Base-by-base conservation (phyloP, 2,797 vertebrate species). In the Enteromius thamalakanensis region DNA sequence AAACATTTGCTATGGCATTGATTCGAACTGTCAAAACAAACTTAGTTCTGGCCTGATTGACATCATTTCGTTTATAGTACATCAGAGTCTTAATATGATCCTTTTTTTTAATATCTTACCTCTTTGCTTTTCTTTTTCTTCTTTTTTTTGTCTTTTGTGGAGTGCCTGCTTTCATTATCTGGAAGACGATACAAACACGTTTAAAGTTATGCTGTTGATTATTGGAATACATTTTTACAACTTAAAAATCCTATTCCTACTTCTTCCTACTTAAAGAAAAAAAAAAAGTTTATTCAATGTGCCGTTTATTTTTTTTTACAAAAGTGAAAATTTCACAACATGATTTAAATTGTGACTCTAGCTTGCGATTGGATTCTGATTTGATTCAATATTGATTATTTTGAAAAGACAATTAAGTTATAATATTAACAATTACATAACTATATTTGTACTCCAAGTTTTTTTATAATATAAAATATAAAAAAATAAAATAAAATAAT, bases 51-150 rank as follows among this genome's bases (percentile, higher is more conserved):
- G 37, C 37, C 37, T 7, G 6, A 37, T 37, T 37, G 37, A 37
- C 37, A 37, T 37, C 37, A 37, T 37, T n/a, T n/a, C n/a, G n/a
- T n/a, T n/a, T n/a, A n/a, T n/a, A 37, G 34, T 37, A 6, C 6
- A 37, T 37, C 34, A 6, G 6, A 2, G 34, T 37, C 34, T 37
- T 37, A 37, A 37, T 37, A 6, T 34, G 32, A 3, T 34, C 32
- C 2, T 4, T 34, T 34, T 34, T 34, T 34, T 34, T 34, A 96
- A 96, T 49, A 26, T 49, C 42, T 51, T 90, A 96, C 95, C 95
- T 96, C 95, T 89, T 92, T 95, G 87, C 86, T 45, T 62, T 94
- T 96, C 82, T 95, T 96, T 76, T 96, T 96, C 85, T 95, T 96
- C 84, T 95, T 96, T 88, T 95, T 95, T 79, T 94, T 95, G 71